These are phyloP conservation scores for Pseudocheirus occidentalis DNA, from an alignment of 2,797 vertebrate genomes.

Conservation along the genomic window DNA sequence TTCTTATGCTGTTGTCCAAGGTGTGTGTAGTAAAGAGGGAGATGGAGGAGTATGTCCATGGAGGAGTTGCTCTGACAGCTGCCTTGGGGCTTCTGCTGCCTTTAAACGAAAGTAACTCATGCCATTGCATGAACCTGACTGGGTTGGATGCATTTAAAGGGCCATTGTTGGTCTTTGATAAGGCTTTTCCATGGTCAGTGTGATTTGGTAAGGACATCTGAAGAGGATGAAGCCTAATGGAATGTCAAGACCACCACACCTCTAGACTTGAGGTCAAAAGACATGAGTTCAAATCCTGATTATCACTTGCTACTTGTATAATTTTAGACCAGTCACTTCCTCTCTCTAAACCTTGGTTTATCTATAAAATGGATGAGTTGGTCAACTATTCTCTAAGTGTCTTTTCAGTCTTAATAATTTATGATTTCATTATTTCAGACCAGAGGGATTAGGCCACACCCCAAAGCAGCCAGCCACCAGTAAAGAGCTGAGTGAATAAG, in stretches of 20 bases:
- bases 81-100: not conserved
- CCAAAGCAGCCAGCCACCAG: not conserved
- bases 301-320: not conserved
- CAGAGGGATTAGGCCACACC: not conserved
- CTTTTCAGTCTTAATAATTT: not conserved
- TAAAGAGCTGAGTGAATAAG: not conserved
- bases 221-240: not conserved
- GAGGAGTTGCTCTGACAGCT: not conserved
- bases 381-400: not conserved
- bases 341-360: not conserved
- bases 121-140: not conserved
- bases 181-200: not conserved
- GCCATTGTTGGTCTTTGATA: not conserved
- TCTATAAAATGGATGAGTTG: not conserved
- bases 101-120: not conserved
- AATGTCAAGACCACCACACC: not conserved
- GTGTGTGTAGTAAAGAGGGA: not conserved
- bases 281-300: not conserved
- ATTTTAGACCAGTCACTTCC: not conserved
- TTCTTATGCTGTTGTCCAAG: not conserved
- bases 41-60: slow-evolving; percentile 10
- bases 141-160: too few relatives aligned
- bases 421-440: not conserved
- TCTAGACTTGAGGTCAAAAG: not conserved
- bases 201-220: not conserved